Evolutionary conservation across 2,888 invertebrate genomes (phyloP).

Genomic region (Isotomurus palustris): DNA sequence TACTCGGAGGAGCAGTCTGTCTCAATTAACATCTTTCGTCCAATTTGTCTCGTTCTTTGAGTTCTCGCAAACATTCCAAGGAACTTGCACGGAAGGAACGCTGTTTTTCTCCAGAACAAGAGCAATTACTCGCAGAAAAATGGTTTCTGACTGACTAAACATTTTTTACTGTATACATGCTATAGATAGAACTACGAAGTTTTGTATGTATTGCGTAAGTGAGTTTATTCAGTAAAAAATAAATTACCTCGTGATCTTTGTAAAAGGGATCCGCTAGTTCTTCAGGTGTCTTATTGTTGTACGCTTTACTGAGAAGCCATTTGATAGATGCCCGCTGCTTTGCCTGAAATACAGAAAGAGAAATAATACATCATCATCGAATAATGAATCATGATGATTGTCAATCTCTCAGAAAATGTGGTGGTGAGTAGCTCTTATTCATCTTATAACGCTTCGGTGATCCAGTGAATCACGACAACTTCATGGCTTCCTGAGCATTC

Average conservation of each 20-base stretch:
- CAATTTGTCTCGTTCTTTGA: conserved; percentile 3
- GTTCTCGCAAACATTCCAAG: not conserved
- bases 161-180: no score
- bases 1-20: not conserved
- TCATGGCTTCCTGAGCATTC: no score
- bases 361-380: no score
- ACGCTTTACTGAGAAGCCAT: conserved; percentile 94
- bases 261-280: conserved; percentile 92
- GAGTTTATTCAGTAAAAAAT: conserved; percentile 41
- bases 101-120: not conserved
- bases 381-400: no score
- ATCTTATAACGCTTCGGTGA: not conserved
- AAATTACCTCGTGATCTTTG: conserved; percentile 87
- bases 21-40: conserved; percentile 1
- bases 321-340: conserved; percentile 92
- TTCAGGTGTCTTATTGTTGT: conserved; percentile 86
- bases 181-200: no score
- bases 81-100: not conserved
- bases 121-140: not conserved
- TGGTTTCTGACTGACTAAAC: not conserved
- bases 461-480: no score
- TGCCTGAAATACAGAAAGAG: conserved; percentile 66
- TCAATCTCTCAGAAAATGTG: no score
- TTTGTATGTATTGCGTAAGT: not conserved
- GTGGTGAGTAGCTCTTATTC: no score